Evolutionary conservation across 2,113 vertebrate genomes (phyloP).

Genomic region (Oncorhynchus keta): DNA sequence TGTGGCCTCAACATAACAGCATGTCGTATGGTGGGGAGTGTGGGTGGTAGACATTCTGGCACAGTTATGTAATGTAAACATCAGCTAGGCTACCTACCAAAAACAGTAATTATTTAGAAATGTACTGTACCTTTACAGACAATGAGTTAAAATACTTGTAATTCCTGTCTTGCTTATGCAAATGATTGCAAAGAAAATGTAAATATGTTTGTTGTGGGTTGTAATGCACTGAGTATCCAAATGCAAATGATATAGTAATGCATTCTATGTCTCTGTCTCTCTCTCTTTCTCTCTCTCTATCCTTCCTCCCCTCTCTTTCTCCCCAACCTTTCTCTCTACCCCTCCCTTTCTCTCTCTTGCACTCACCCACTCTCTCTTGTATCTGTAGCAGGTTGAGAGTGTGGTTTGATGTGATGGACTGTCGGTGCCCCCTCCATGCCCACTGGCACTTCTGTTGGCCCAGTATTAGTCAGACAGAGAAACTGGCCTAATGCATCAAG

Average conservation of each 20-base stretch:
- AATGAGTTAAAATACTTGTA: slow-evolving; percentile 16
- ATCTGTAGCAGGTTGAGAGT: background rate
- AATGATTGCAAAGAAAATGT: no score
- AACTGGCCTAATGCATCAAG: background rate
- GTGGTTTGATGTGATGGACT: background rate
- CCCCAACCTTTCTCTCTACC: background rate
- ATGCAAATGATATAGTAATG: no score
- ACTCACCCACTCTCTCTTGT: background rate
- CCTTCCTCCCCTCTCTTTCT: background rate
- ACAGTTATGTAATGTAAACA: slow-evolving; percentile 13
- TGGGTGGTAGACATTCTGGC: slow-evolving; percentile 18
- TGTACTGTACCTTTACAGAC: background rate
- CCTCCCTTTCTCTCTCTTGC: slow-evolving; percentile 21
- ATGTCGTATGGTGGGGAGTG: slow-evolving; percentile 33
- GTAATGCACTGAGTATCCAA: no score
- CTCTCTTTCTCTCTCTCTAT: background rate
- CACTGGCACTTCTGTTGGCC: background rate
- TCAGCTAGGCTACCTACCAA: slow-evolving; percentile 4
- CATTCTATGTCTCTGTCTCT: no score
- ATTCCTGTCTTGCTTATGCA: no score
- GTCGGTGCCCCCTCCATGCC: background rate
- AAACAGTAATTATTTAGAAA: background rate
- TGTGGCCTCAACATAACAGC: background rate
- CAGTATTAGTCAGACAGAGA: background rate
- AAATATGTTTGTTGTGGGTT: no score